Evolutionary conservation across 2,888 invertebrate genomes (phyloP), one percentile per base, ranked within the genome.

Genomic region (Drosophila yooni): DNA sequence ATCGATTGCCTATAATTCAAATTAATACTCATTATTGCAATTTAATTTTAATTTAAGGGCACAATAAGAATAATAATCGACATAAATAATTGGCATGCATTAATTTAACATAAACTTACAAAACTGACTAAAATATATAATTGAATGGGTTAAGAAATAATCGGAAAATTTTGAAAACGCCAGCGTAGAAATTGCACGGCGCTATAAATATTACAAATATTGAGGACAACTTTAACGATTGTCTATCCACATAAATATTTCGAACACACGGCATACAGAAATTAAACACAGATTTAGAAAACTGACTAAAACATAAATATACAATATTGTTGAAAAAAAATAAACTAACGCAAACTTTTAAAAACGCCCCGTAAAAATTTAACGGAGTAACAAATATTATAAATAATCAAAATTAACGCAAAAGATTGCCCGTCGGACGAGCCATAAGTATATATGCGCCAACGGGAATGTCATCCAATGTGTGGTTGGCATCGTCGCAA

Each of bases 41-140:
- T n/a, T 99, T 97, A 46, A 98, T 99, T 63, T 99, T 69, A 33
- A 54, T 33, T 36, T 56, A 21, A 15, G 15, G 31, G 27, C 27
- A 62, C 21, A 33, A 34, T 34, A 58, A 72, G 38, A 46, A 29
- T 51, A 56, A 51, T 61, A 79, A 56, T 21, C 10, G 40, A 50
- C 13, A 51, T 51, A 18, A 36, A 11, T 51, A 18, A 25, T 50
- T 62, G 29, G 54, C 54, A 68, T 60, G 62, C 50, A 54, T 31
- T 61, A 62, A 53, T 21, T 70, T 59, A 38, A 46, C 40, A 61
- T 56, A 59, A n/a, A 36, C 40, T 61, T 58, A 58, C 66, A 56
- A 31, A 63, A 38, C 25, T 52, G 52, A 73, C 56, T 78, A 77
- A 69, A 65, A 64, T 65, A 68, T 77, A 21, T 33, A 52, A 63